Evolutionary conservation across 2,113 vertebrate genomes (phyloP).

Genomic region (Psophia crepitans): DNA sequence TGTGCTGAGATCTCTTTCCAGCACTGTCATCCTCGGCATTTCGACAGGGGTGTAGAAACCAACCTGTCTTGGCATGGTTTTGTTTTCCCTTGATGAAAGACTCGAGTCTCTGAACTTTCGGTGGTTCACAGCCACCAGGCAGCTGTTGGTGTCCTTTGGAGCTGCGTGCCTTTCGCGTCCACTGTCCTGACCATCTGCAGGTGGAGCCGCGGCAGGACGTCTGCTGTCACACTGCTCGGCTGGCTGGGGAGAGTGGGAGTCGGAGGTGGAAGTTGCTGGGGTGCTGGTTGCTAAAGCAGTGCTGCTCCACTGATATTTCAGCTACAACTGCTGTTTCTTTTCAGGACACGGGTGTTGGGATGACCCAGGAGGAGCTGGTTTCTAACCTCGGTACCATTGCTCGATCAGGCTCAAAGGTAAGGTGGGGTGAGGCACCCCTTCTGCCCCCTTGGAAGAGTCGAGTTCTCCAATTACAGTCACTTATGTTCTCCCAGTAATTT

Average conservation of each 20-base stretch:
- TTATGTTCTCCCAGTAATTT: not conserved
- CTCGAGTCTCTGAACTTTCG: not conserved
- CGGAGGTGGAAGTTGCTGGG: not conserved
- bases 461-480: not conserved
- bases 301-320: not conserved
- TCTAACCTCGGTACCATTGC: slow-evolving; percentile 94
- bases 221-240: not conserved
- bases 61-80: not conserved
- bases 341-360: slow-evolving; percentile 94
- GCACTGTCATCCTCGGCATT: not conserved
- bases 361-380: slow-evolving; percentile 90
- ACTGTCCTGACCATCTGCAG: not conserved
- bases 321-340: not conserved
- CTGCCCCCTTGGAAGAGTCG: not conserved
- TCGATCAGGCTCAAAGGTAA: slow-evolving; percentile 94
- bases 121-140: not conserved
- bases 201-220: not conserved
- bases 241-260: not conserved
- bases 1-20: not conserved
- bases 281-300: not conserved
- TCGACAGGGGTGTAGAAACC: not conserved
- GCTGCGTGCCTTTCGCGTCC: not conserved
- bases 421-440: not conserved
- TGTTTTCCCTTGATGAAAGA: not conserved
- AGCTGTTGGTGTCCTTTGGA: not conserved